Percentiles rank a stretch among this genome's conserved stretches.
These are phyloP conservation scores for Rana temporaria DNA, from an alignment of 2,113 vertebrate species.

Conservation along the genomic window DNA sequence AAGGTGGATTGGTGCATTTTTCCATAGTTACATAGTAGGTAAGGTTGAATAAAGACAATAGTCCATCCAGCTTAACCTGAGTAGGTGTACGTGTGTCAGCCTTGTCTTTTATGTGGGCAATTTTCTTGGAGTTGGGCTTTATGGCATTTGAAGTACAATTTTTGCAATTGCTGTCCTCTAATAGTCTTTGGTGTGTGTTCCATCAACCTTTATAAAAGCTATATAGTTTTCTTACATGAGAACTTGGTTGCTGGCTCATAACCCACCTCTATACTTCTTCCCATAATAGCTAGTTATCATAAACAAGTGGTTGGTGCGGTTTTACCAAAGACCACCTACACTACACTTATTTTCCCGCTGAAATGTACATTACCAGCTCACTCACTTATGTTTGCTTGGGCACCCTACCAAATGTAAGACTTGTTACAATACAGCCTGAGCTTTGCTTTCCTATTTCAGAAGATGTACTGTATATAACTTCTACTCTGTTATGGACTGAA, in stretches of 20 bases:
- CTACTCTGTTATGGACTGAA: no score
- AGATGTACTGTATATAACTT: no score
- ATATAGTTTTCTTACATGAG: background rate
- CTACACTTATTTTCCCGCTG: background rate
- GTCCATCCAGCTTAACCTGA: no score
- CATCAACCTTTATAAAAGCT: background rate
- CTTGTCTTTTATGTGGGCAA: no score
- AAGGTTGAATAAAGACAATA: no score
- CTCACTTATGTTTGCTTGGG: background rate
- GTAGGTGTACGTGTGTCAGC: no score
- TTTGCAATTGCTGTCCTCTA: no score
- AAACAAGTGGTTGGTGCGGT: constrained; percentile 31
- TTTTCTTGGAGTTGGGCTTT: no score
- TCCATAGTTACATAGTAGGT: no score
- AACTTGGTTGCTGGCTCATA: background rate
- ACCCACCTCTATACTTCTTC: background rate
- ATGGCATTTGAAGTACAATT: no score
- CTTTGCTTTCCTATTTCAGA: no score
- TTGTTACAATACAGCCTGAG: background rate
- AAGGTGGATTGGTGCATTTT: no score
- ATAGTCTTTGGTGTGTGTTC: background rate
- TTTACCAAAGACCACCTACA: constrained; percentile 40
- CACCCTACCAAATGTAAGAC: background rate
- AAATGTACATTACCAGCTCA: background rate
- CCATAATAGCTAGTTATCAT: constrained; percentile 19